Conservation (phyloP, 2,888 invertebrate genomes). For the Cremastinae sp. region DNA sequence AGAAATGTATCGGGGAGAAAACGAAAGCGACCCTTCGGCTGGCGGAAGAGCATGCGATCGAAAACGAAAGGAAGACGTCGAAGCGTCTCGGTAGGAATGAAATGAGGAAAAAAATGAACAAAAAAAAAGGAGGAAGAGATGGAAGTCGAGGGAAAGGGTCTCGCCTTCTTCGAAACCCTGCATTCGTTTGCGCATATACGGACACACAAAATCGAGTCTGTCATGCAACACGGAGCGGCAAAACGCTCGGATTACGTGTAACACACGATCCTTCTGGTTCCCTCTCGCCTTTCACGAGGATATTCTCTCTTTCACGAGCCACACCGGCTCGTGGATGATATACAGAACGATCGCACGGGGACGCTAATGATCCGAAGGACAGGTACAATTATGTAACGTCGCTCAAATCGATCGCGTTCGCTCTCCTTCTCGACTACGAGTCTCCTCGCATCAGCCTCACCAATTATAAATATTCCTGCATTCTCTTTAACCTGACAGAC, state of each 20-base stretch:
- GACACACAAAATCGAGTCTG: conserved; percentile 20
- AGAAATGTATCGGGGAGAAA: conserved; percentile 23
- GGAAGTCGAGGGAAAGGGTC: conserved; percentile 46
- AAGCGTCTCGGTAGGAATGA: conserved; percentile 14
- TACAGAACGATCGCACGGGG: conserved; percentile 25
- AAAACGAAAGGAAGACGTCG: too few species aligned
- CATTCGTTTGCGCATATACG: conserved; percentile 8
- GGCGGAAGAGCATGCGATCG: conserved; percentile 29
- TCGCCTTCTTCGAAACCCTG: conserved; percentile 29
- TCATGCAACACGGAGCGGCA: conserved; percentile 44
- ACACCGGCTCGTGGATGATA: conserved; percentile 33
- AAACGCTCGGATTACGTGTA: conserved; percentile 56
- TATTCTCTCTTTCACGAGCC: conserved; percentile 27
- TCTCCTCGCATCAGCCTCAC: conserved; percentile 29
- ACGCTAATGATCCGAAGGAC: conserved; percentile 60
- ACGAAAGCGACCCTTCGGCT: conserved; percentile 27
- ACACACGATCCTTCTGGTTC: conserved; percentile 50
- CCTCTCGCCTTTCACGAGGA: conserved; percentile 58
- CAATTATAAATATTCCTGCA: conserved; percentile 34
- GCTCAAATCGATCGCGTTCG: conserved; percentile 50
- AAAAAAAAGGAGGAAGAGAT: conserved; percentile 7
- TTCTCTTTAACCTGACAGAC: conserved; percentile 9
- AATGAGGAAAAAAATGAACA: conserved; percentile 11
- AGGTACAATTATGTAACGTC: conserved; percentile 58
- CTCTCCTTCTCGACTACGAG: conserved; percentile 2